Conservation (phyloP, 1,140 invertebrate species). For the Zophobas atratus region DNA sequence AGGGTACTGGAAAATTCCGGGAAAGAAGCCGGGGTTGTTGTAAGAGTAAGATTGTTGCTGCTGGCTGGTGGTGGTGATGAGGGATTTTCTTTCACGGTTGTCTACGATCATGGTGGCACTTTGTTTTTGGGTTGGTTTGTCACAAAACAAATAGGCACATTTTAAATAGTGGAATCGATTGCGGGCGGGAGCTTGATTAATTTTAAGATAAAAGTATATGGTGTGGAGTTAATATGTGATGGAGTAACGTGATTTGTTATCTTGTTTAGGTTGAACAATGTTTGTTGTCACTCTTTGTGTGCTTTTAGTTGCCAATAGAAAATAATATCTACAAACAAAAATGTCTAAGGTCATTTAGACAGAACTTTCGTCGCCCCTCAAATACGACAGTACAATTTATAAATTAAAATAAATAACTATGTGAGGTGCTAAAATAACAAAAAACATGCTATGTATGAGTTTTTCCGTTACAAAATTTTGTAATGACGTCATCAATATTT, state of each 20-base stretch:
- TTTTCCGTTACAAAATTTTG: too few relatives aligned
- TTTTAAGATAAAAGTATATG: conserved; percentile 13
- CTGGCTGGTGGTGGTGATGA: conserved; percentile 9
- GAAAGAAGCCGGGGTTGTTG: neutral
- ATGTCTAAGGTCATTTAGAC: too few relatives aligned
- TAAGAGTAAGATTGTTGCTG: neutral
- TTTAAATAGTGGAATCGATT: neutral
- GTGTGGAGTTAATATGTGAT: conserved; percentile 8
- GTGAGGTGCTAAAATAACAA: too few relatives aligned
- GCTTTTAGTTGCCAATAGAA: neutral
- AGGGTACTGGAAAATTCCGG: conserved; percentile 44
- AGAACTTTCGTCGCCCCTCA: too few relatives aligned
- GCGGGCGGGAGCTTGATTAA: neutral
- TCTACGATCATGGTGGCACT: conserved; percentile 11
- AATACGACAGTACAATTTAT: too few relatives aligned
- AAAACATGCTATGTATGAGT: too few relatives aligned
- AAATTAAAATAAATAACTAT: too few relatives aligned
- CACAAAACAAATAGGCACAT: too few relatives aligned
- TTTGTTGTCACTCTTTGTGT: conserved; percentile 3
- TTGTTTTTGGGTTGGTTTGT: neutral
- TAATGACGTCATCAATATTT: too few relatives aligned
- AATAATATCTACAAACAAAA: too few relatives aligned
- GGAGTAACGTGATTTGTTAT: conserved; percentile 47
- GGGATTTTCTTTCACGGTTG: conserved; percentile 6
- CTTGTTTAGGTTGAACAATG: conserved; percentile 43